These are phyloP conservation scores for Girardia tigrina DNA, from an alignment of 2,888 invertebrate genomes.

Conservation along the genomic window DNA sequence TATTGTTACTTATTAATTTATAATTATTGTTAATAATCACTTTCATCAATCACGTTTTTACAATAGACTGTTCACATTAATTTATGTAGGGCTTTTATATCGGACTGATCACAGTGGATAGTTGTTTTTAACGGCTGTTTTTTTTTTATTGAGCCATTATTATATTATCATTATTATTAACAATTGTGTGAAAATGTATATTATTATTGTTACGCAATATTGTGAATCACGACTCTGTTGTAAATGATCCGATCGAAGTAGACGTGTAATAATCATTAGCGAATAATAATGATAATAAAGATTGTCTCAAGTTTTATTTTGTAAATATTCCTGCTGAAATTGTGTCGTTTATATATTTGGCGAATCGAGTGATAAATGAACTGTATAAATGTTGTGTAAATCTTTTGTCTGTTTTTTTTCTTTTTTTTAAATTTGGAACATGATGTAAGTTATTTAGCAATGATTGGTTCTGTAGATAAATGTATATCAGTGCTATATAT, in stretches of 20 bases:
- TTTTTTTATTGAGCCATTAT: background rate
- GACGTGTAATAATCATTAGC: background rate
- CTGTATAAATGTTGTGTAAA: constrained; percentile 15
- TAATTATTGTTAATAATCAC: background rate
- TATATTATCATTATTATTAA: too few relatives aligned
- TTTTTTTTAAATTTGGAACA: background rate
- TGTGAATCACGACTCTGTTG: background rate
- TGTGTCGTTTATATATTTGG: background rate
- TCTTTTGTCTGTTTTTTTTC: too few relatives aligned
- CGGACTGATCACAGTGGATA: background rate
- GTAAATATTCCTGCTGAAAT: too few relatives aligned
- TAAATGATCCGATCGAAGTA: background rate
- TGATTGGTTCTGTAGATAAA: background rate
- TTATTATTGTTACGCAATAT: background rate
- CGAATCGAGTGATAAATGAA: background rate
- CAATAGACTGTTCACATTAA: background rate
- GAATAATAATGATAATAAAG: background rate
- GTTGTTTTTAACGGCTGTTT: constrained; percentile 14
- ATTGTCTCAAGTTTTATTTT: too few relatives aligned
- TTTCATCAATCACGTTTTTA: constrained; percentile 6
- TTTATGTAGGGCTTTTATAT: background rate
- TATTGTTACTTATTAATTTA: background rate
- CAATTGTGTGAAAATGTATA: too few relatives aligned
- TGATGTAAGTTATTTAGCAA: background rate
- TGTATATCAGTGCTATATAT: too few relatives aligned